Conservation (phyloP, 2,113 vertebrate genomes). For the Myanophis thanlyinensis region DNA sequence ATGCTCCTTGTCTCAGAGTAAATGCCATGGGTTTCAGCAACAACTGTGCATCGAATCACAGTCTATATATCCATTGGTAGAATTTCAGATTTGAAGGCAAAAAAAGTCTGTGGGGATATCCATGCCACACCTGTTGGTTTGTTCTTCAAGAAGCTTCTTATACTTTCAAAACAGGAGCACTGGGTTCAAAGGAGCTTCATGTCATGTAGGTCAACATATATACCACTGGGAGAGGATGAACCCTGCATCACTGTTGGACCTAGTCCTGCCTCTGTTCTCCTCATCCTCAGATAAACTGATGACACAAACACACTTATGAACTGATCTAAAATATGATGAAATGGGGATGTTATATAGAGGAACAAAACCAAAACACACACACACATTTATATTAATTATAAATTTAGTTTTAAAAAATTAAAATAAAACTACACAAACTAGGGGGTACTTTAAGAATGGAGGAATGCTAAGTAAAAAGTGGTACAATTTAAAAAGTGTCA, state of each 20-base stretch:
- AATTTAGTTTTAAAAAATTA: background rate
- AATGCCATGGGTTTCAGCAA: background rate
- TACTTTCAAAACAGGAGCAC: background rate
- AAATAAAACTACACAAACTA: background rate
- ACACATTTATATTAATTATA: background rate
- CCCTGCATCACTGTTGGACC: background rate
- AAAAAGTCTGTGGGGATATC: background rate
- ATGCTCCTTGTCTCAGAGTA: background rate
- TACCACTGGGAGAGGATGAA: background rate
- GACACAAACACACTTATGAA: background rate
- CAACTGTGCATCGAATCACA: background rate
- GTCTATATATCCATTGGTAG: background rate
- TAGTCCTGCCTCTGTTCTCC: background rate
- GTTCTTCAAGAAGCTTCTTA: background rate
- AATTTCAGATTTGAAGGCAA: background rate
- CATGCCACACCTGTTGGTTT: background rate
- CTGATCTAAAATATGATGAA: background rate
- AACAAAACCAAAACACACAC: background rate
- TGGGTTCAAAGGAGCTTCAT: background rate
- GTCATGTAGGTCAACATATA: background rate
- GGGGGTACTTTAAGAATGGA: background rate
- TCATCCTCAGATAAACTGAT: background rate
- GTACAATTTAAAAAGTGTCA: background rate
- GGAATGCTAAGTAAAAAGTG: background rate
- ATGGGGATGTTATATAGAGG: background rate